Conservation (phyloP, 1,140 invertebrate genomes). For the Drepana arcuata region DNA sequence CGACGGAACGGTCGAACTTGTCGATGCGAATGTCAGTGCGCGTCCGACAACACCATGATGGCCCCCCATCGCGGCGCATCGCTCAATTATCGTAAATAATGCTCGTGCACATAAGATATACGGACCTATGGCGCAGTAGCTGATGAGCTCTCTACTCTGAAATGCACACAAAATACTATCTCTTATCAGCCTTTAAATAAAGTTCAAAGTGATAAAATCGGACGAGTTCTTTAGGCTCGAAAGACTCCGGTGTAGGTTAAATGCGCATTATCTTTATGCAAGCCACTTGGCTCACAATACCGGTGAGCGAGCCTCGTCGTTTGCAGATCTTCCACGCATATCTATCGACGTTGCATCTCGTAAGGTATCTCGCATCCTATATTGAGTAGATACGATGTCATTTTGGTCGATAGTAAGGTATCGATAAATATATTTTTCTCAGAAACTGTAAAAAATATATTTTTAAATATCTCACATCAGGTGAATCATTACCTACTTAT, state of each 20-base stretch:
- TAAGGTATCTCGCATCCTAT: too few relatives aligned
- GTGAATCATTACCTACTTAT: too few relatives aligned
- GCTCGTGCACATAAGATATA: conserved; percentile 69
- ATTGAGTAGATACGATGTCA: too few relatives aligned
- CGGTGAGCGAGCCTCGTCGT: conserved; percentile 41
- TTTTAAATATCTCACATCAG: too few relatives aligned
- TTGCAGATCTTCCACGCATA: conserved; percentile 47
- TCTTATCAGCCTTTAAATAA: conserved; percentile 29
- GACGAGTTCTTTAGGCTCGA: conserved; percentile 33
- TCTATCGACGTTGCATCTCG: conserved; percentile 49
- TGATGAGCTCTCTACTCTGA: conserved; percentile 39
- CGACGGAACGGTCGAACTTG: conserved; percentile 65
- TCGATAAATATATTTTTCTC: too few relatives aligned
- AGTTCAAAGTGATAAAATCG: conserved; percentile 21
- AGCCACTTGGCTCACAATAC: conserved; percentile 64
- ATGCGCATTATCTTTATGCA: conserved; percentile 70
- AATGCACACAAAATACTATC: conserved; percentile 24
- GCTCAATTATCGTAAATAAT: conserved; percentile 72
- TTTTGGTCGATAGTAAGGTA: too few relatives aligned
- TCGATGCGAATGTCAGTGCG: conserved; percentile 63
- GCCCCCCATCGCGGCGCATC: conserved; percentile 68
- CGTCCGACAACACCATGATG: conserved; percentile 64
- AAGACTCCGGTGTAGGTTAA: conserved; percentile 38
- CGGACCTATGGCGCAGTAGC: conserved; percentile 54
- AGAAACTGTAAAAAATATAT: too few relatives aligned